A percentile compares a stretch with the other conserved stretches of the same genome.
phyloP scores from a whole-genome alignment of 1,140 invertebrate genomes.

The Euglossa dilemma region DNA sequence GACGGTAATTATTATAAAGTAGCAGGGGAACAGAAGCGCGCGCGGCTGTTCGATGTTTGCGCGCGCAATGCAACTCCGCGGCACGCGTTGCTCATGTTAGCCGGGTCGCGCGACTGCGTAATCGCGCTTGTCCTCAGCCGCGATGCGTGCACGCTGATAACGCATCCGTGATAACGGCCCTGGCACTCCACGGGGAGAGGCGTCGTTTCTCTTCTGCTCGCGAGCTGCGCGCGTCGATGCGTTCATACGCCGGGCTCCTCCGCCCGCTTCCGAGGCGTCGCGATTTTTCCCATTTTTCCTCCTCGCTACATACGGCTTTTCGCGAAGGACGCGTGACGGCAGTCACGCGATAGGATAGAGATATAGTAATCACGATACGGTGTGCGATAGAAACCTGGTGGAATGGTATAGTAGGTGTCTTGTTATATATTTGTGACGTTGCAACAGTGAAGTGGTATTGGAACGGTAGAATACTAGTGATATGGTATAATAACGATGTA shows the following conservation, averaged over 20 bases:
- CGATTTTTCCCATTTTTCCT: background rate
- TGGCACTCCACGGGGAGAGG: constrained; percentile 20
- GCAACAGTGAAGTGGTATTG: no score
- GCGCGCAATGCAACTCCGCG: constrained; percentile 51
- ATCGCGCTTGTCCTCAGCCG: constrained; percentile 69
- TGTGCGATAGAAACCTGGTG: no score
- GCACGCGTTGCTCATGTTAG: constrained; percentile 71
- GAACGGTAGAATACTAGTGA: no score
- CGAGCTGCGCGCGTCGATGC: constrained; percentile 14
- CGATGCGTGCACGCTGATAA: constrained; percentile 67
- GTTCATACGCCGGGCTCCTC: background rate
- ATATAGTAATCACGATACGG: no score
- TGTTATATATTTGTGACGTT: no score
- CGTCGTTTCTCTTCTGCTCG: background rate
- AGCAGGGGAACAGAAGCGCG: constrained; percentile 77
- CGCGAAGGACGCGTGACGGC: no score
- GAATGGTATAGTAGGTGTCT: no score
- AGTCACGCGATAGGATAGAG: no score
- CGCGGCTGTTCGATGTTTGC: constrained; percentile 59
- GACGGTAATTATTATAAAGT: constrained; percentile 82
- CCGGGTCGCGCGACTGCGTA: constrained; percentile 78
- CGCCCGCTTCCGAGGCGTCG: no score
- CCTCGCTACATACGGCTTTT: no score
- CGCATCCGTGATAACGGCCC: constrained; percentile 56
- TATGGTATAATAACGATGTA: no score